Conservation (phyloP, 2,113 vertebrate species). For the Callionymus lyra region DNA sequence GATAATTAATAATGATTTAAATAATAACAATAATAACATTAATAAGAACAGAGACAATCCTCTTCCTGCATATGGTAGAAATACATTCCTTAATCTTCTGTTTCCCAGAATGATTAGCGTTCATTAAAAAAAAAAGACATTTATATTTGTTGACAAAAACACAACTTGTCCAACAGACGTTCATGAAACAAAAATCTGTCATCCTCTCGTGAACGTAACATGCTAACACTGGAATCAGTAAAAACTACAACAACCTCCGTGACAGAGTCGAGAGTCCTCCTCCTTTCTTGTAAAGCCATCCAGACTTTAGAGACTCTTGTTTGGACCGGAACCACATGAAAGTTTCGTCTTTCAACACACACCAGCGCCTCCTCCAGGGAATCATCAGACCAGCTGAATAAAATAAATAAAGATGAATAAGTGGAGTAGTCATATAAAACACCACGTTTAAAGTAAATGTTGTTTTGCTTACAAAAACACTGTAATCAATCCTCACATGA, state of each 20-base stretch:
- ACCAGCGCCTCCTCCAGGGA: conserved; percentile 84
- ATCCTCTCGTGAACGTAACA: conserved; percentile 38
- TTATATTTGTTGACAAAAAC: background rate
- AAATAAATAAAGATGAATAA: background rate
- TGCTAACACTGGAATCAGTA: conserved; percentile 27
- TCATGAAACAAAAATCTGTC: too few species aligned
- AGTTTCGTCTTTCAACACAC: conserved; percentile 86
- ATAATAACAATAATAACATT: too few species aligned
- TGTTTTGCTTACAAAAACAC: too few species aligned
- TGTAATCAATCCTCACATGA: too few species aligned
- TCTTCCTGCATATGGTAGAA: too few species aligned
- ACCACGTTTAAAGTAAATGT: too few species aligned
- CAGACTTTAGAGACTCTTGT: conserved; percentile 86
- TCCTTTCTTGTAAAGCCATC: conserved; percentile 90
- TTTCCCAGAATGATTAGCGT: too few species aligned
- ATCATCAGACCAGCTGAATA: conserved; percentile 82
- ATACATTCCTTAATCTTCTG: too few species aligned
- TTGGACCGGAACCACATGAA: conserved; percentile 97
- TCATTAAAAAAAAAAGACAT: too few species aligned
- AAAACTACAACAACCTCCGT: conserved; percentile 66
- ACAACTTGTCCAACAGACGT: too few species aligned
- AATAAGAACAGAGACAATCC: too few species aligned
- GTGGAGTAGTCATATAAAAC: background rate
- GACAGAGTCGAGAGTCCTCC: conserved; percentile 85
- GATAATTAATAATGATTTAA: too few species aligned